These are phyloP conservation scores for Platorchestia sp. DNA, from an alignment of 1,140 invertebrate genomes.

Conservation along the genomic window DNA sequence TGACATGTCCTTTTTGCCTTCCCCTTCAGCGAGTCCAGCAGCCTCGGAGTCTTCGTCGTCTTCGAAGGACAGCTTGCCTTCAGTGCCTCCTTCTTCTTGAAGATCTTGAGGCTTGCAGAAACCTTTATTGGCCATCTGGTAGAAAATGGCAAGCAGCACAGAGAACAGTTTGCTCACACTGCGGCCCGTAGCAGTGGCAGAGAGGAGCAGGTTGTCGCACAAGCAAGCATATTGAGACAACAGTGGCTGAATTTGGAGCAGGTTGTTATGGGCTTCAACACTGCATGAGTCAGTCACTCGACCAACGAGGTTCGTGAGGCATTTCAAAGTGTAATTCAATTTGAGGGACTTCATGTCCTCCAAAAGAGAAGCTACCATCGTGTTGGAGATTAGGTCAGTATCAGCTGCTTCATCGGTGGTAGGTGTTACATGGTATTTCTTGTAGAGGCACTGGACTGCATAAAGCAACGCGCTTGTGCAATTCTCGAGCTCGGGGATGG, in stretches of 20 bases:
- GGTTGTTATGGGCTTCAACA: slow-evolving; percentile 41
- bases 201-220: slow-evolving; percentile 83
- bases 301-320: slow-evolving; percentile 15
- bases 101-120: slow-evolving; percentile 92
- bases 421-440: background rate
- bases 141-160: slow-evolving; percentile 86
- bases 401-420: background rate
- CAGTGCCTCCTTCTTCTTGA: slow-evolving; percentile 74
- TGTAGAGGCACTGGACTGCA: slow-evolving; percentile 28
- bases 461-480: slow-evolving; percentile 21
- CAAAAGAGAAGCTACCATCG: slow-evolving; percentile 22
- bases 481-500: background rate
- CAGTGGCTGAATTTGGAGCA: slow-evolving; percentile 75
- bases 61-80: slow-evolving; percentile 72
- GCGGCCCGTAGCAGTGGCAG: slow-evolving; percentile 82
- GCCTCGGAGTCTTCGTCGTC: slow-evolving; percentile 74
- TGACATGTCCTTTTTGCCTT: slow-evolving; percentile 94
- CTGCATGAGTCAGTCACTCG: background rate
- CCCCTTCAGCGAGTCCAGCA: slow-evolving; percentile 89
- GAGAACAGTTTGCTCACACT: slow-evolving; percentile 86
- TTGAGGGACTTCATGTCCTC: slow-evolving; percentile 35
- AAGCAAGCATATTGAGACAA: slow-evolving; percentile 83
- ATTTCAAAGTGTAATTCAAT: slow-evolving; percentile 19
- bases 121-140: slow-evolving; percentile 88
- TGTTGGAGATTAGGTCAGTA: slow-evolving; percentile 29